A percentile compares a stretch with the other conserved stretches of the same genome.
These are phyloP conservation scores for Panthera uncia DNA, from an alignment of 2,113 vertebrate species.

Conservation along the genomic window DNA sequence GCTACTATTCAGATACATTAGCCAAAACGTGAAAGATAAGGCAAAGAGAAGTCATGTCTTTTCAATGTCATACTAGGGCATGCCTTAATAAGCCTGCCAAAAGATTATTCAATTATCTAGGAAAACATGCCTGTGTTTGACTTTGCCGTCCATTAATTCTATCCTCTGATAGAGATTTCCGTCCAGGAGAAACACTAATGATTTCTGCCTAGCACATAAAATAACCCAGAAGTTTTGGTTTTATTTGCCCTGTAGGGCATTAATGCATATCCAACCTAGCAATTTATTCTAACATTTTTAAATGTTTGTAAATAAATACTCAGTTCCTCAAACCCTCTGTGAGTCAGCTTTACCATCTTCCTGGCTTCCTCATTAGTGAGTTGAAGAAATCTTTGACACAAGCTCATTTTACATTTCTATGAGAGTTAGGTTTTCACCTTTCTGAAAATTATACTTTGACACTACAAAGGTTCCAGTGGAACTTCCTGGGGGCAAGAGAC, in stretches of 20 bases:
- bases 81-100: background rate
- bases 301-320: background rate
- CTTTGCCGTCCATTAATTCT: background rate
- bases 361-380: background rate
- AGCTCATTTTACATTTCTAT: background rate
- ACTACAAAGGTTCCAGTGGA: background rate
- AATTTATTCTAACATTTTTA: background rate
- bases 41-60: background rate
- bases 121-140: background rate
- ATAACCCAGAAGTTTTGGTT: background rate
- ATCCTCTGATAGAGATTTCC: background rate
- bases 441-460: background rate
- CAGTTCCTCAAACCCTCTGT: background rate
- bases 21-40: background rate
- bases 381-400: background rate
- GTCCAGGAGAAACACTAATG: background rate
- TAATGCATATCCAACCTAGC: background rate
- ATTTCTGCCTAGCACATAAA: background rate
- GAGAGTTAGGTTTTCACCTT: background rate
- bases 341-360: background rate
- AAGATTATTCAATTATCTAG: background rate
- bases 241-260: background rate
- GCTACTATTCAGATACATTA: background rate
- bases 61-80: background rate
- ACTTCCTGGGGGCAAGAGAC: conserved; percentile 4